A percentile compares a stretch with the other conserved stretches of the same genome.
Evolutionary conservation across 2,888 invertebrate genomes (phyloP).

Genomic region (Acleris laterana): DNA sequence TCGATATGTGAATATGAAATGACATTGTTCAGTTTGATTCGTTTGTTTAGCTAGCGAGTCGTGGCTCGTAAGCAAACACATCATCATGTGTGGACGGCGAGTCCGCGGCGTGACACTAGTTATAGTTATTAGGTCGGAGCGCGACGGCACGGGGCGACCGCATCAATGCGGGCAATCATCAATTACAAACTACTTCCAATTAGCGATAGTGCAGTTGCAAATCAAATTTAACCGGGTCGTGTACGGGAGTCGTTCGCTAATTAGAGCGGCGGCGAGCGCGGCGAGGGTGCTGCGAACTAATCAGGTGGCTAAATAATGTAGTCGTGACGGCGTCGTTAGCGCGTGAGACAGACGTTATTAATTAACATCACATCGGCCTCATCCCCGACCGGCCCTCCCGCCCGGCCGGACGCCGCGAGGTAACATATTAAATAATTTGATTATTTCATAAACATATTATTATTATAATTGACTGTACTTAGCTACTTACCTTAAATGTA

Average conservation of each 20-base stretch:
- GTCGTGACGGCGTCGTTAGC: conserved; percentile 81
- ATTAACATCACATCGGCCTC: conserved; percentile 76
- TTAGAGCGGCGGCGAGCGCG: conserved; percentile 73
- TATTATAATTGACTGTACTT: too few species aligned
- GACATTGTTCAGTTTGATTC: conserved; percentile 56
- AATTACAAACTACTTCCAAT: conserved; percentile 75
- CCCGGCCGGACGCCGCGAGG: conserved; percentile 42
- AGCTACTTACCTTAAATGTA: too few species aligned
- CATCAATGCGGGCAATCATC: conserved; percentile 63
- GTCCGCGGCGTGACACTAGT: neutral
- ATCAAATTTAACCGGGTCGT: conserved; percentile 74
- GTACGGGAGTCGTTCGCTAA: conserved; percentile 69
- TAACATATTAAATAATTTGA: too few species aligned
- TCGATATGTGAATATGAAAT: conserved; percentile 54
- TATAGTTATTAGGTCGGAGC: conserved; percentile 12
- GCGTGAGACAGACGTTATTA: conserved; percentile 82
- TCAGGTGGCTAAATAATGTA: conserved; percentile 83
- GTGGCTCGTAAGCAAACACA: conserved; percentile 60
- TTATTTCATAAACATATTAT: too few species aligned
- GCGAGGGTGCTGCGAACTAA: conserved; percentile 73
- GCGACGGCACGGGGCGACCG: conserved; percentile 40
- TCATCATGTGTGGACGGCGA: conserved; percentile 36
- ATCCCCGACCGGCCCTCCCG: conserved; percentile 43
- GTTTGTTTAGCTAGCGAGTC: conserved; percentile 66
- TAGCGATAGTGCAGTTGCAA: conserved; percentile 78